A percentile compares a stretch with the other conserved stretches of the same genome.
Evolutionary conservation across 2,113 vertebrate genomes (phyloP).

Genomic region (Sturnira hondurensis): DNA sequence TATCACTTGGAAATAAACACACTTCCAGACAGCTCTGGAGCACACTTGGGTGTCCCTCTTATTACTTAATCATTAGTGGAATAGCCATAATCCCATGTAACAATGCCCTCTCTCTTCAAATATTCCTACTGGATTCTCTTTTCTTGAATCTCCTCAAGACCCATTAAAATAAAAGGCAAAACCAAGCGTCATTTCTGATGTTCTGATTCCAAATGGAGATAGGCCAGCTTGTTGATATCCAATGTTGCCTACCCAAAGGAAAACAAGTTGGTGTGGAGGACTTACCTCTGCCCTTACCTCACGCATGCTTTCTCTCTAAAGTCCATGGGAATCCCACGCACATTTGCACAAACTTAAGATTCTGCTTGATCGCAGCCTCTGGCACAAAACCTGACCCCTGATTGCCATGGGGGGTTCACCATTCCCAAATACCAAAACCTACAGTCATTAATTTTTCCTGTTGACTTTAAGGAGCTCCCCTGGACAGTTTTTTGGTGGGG

Average conservation of each 20-base stretch:
- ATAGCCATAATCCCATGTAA: background rate
- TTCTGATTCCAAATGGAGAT: background rate
- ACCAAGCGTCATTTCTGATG: background rate
- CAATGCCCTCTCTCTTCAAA: too few relatives aligned
- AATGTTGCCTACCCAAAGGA: background rate
- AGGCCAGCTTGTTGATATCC: background rate
- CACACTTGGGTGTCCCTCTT: background rate
- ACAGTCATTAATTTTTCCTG: background rate
- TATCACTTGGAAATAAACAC: background rate
- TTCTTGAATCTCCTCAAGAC: background rate
- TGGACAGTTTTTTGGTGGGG: too few relatives aligned
- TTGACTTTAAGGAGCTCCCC: background rate
- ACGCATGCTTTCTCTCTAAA: background rate
- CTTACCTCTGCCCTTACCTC: background rate
- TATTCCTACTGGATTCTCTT: background rate
- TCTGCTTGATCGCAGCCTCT: background rate
- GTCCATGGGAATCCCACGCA: background rate
- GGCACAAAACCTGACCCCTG: too few relatives aligned
- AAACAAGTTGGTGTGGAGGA: background rate
- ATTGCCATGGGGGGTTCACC: accelerated
- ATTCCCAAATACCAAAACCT: background rate
- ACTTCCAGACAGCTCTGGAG: background rate
- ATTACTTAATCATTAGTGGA: background rate
- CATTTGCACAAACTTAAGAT: accelerated
- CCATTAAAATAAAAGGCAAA: background rate